Conservation (phyloP, 1,140 invertebrate genomes). For the Helicoverpa armigera region DNA sequence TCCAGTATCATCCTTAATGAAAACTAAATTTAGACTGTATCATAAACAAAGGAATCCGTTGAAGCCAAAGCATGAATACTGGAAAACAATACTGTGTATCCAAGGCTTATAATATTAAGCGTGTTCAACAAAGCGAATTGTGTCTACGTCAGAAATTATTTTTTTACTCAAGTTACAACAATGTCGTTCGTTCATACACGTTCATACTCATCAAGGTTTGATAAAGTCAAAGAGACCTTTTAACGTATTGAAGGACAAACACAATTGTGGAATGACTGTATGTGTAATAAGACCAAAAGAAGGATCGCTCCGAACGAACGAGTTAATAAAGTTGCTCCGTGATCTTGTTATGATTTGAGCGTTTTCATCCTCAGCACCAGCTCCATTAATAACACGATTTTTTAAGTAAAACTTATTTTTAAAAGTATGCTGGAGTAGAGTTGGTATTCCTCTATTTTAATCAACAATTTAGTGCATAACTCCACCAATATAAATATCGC, state of each 20-base stretch:
- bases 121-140: slow-evolving; percentile 8
- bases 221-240: slow-evolving; percentile 37
- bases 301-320: slow-evolving; percentile 17
- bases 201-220: slow-evolving; percentile 29
- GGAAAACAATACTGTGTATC: slow-evolving; percentile 22
- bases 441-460: slow-evolving; percentile 20
- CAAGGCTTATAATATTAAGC: neutral
- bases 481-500: slow-evolving; percentile 36
- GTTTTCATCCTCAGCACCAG: slow-evolving; percentile 15
- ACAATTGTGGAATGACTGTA: slow-evolving; percentile 34
- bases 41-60: slow-evolving; percentile 6
- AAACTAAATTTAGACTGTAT: slow-evolving; percentile 18
- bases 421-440: neutral
- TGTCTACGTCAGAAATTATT: slow-evolving; percentile 4
- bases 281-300: slow-evolving; percentile 36
- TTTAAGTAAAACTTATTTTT: neutral
- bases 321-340: neutral
- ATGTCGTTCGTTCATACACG: slow-evolving; percentile 3
- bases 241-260: slow-evolving; percentile 29
- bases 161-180: slow-evolving; percentile 15
- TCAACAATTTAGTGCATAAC: slow-evolving; percentile 40
- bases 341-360: neutral
- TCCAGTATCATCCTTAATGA: neutral
- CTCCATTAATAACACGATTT: neutral
- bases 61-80: slow-evolving; percentile 10